Percentiles rank a stretch among this genome's conserved stretches.
Conservation (phyloP, 2,113 vertebrate species). For the Tachycineta bicolor region DNA sequence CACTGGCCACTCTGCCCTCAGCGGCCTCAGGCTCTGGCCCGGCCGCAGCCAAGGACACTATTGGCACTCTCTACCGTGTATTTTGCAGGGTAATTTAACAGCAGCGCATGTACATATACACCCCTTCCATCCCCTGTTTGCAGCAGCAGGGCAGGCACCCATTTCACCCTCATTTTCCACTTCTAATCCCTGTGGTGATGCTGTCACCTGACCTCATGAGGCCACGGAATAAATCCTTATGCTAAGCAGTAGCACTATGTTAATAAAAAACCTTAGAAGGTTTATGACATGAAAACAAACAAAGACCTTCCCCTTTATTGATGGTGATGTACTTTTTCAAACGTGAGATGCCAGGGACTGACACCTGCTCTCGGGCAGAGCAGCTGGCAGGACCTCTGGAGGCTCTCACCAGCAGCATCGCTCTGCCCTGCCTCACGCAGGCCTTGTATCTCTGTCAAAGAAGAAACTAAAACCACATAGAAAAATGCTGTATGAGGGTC, state of each 20-base stretch:
- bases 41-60: not conserved
- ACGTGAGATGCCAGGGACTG: not conserved
- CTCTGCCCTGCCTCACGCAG: accelerated
- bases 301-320: not conserved
- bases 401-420: not conserved
- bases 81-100: not conserved
- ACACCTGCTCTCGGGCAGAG: not conserved
- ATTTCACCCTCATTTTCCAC: not conserved
- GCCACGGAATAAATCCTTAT: not conserved
- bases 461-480: not conserved
- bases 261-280: not conserved
- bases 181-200: not conserved
- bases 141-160: not conserved
- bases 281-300: not conserved
- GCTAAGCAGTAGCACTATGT: not conserved
- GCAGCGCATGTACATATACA: not conserved
- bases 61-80: not conserved
- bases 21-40: accelerated
- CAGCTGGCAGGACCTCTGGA: not conserved
- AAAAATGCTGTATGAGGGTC: not conserved
- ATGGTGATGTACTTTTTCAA: accelerated
- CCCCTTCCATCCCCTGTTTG: not conserved
- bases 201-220: not conserved
- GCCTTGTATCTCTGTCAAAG: not conserved
- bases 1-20: not conserved